Percentiles rank a stretch among this genome's conserved stretches.
phyloP scores from a whole-genome alignment of 2,888 invertebrate genomes.

The Stenichneumon culpator region DNA sequence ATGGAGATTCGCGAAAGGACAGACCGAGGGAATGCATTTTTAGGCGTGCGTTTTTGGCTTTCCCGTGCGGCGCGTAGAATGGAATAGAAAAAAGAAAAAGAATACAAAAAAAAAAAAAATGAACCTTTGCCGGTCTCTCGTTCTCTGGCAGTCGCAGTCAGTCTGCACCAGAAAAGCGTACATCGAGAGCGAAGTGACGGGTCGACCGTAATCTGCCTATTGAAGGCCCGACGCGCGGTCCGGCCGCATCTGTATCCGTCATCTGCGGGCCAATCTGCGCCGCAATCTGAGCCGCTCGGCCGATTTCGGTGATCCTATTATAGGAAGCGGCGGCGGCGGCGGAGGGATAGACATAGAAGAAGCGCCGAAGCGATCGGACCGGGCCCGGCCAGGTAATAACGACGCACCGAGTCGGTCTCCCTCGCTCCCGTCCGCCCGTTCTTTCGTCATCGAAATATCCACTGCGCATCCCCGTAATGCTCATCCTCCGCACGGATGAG shows the following conservation, averaged over 20 bases:
- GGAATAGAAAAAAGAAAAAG: constrained; percentile 21
- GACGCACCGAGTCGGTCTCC: constrained; percentile 10
- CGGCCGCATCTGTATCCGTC: constrained; percentile 80
- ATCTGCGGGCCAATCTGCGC: constrained; percentile 80
- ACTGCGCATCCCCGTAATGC: constrained; percentile 5
- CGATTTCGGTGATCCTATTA: constrained; percentile 84
- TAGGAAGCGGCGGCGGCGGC: constrained; percentile 73
- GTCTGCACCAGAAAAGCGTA: constrained; percentile 41
- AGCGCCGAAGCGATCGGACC: constrained; percentile 34
- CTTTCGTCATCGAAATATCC: constrained; percentile 28
- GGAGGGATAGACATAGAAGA: constrained; percentile 50
- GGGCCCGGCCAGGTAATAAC: constrained; percentile 40
- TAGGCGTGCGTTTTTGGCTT: constrained; percentile 31
- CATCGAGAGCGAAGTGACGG: constrained; percentile 59
- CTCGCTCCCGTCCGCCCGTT: constrained; percentile 4
- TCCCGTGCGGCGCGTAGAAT: constrained; percentile 1
- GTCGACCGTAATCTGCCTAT: constrained; percentile 80
- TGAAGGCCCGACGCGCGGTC: constrained; percentile 70
- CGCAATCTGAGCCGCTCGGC: constrained; percentile 79
- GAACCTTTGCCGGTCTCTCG: constrained; percentile 22
- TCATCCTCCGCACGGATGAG: constrained; percentile 44
- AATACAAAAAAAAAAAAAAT: background rate
- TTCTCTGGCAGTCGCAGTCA: constrained; percentile 30
- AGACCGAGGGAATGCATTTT: constrained; percentile 34
- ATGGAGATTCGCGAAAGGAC: constrained; percentile 8